Evolutionary conservation across 2,113 vertebrate genomes (phyloP).

Genomic region (Syngnathus floridae): DNA sequence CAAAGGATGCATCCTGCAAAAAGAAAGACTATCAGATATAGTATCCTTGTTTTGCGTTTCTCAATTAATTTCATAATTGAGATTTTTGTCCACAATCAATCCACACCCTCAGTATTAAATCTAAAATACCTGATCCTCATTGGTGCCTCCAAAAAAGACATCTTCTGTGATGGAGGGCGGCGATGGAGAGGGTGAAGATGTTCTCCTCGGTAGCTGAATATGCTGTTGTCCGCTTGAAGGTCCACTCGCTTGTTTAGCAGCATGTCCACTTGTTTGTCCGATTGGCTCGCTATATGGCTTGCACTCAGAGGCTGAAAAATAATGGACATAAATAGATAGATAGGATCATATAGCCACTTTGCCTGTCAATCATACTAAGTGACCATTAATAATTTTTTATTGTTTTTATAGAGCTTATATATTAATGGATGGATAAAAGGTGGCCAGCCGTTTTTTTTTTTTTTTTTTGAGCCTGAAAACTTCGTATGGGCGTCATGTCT

Average conservation of each 20-base stretch:
- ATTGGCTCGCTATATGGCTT: conserved; percentile 65
- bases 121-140: conserved; percentile 70
- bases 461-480: neutral
- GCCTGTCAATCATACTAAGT: neutral
- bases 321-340: neutral
- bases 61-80: no score
- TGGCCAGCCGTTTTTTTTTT: neutral
- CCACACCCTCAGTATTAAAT: neutral
- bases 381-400: neutral
- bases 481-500: conserved; percentile 5
- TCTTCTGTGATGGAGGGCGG: conserved; percentile 68
- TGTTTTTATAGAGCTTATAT: neutral
- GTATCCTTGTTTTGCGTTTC: no score
- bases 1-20: conserved; percentile 71
- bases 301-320: conserved; percentile 75
- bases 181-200: conserved; percentile 59
- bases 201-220: conserved; percentile 23
- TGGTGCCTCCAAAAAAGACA: conserved; percentile 60
- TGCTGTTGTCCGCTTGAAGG: conserved; percentile 20
- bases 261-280: neutral
- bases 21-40: no score
- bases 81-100: no score
- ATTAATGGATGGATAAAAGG: neutral
- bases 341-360: neutral
- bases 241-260: neutral